Base-by-base conservation (phyloP, 2,113 vertebrate genomes). In the Oostethus manadensis region DNA sequence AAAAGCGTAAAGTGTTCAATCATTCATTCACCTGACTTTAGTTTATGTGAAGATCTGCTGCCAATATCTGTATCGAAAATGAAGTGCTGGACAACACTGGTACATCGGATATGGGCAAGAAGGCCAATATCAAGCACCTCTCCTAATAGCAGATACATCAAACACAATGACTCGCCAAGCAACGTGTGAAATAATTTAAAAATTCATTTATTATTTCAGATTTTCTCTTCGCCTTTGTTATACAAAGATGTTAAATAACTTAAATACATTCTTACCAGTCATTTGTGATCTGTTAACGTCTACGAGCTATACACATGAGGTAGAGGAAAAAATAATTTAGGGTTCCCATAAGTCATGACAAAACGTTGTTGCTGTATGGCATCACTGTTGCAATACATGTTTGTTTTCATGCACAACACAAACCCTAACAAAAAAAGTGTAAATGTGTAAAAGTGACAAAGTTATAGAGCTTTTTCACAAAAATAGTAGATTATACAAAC, bases 241-340 rank as follows among this genome's bases (percentile, higher is more conserved):
- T 93, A 97, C 95, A 94, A 96, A 96, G 94, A 94, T 91, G 89
- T 97, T 97, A 98, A 98, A 98, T 99, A 99, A 95, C 90, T 96
- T 95, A 95, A 98, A 99, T 98, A 99, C 93, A 96, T 98, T 98
- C 95, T 96, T 93, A 94, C 92, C 92, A 96, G 94, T 96, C 95
- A 94, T 93, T 94, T 92, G 90, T 92, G 92, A 96, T 96, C 93
- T 91, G 93, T 94, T 92, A 92, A 94, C 92, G 92, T 91, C 94
- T 93, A 96, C 91, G 93, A 91, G 89, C 94, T 96, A 90, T 93
- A 95, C 93, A 97, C 92, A 94, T 99, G 96, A 98, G 95, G 95
- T 98, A 98, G 95, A 98, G 93, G 95, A 93, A 91, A 94, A 94
- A 94, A 94, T 93, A 90, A 92, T 89, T 93, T 94, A 93, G 92